These are phyloP conservation scores for Myotis myotis DNA, from an alignment of 2,797 vertebrate species.

Conservation along the genomic window DNA sequence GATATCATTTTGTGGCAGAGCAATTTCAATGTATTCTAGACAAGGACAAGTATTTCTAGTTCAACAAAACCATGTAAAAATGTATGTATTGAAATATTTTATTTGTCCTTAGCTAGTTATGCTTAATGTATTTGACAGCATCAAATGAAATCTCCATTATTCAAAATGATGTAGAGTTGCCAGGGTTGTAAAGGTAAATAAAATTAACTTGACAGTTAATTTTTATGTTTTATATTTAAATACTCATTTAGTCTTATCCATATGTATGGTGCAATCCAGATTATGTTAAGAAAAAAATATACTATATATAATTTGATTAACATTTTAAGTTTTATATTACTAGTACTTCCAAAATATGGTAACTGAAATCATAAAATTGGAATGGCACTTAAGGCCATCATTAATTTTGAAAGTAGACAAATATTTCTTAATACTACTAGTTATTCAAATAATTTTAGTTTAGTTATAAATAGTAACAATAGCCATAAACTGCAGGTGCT, in stretches of 20 bases:
- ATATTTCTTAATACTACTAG: not conserved
- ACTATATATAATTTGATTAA: not conserved
- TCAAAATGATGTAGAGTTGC: not conserved
- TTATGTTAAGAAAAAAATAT: not conserved
- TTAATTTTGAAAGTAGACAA: slow-evolving; percentile 27
- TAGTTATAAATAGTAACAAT: not conserved
- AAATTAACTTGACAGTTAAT: not conserved
- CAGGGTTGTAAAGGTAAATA: not conserved
- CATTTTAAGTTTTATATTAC: not conserved
- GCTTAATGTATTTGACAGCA: not conserved
- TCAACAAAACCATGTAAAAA: not conserved
- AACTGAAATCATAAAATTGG: slow-evolving; percentile 36
- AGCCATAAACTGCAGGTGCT: not conserved
- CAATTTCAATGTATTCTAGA: not conserved
- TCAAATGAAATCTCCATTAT: not conserved
- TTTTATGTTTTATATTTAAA: slow-evolving; percentile 56
- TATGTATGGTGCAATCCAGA: not conserved
- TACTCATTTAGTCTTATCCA: not conserved
- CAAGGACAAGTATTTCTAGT: not conserved
- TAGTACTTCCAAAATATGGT: not conserved
- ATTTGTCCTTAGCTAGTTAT: not conserved
- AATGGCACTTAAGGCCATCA: not conserved
- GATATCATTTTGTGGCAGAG: not conserved
- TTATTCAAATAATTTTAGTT: slow-evolving; percentile 1
- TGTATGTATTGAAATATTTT: not conserved